Base-by-base conservation (phyloP, 1,140 invertebrate species). In the Ruditapes philippinarum region DNA sequence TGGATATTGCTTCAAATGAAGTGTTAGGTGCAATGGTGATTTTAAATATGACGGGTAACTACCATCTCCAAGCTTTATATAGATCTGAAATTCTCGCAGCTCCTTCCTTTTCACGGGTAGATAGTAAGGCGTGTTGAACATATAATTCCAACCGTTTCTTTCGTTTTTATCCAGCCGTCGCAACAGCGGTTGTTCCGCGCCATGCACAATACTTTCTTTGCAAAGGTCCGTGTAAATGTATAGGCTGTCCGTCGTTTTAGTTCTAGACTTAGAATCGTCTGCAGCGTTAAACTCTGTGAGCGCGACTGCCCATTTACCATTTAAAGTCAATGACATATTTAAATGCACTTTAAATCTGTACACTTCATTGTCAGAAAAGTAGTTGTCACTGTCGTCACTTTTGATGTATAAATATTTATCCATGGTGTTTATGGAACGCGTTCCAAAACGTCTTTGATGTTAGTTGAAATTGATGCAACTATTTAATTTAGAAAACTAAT, bases 121-220 rank as follows among this genome's bases (percentile, higher is more conserved):
- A 49, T 78, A 78, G 74, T 78, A 78, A 22, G 45, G 45, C n/a
- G 74, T 78, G 17, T 60, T 40, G 36, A 80, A 22, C 49, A 42
- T 80, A 12, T 57, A 80, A 36, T 36, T 33, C 80, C 80, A 83
- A 65, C 57, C 80, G 28, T 28, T 25, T 33, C 70, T 51, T 60
- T 91, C 14, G 40, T 68, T 38, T 74, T 74, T 57, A 9, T 74
- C 54, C 22, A 49, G 33, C 14, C 80, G 57, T 83, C 80, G 2
- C 60, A 68, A 68, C 0, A 83, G 33, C 57, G 80, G 33, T 45
- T 68, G 51, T 68, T 83, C 80, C 62, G 19, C 60, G n/a, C 80
- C 80, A 28, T 83, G 57, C 36, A 83, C 80, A 28, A 83, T 83
- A 49, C 80, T 68, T 68, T 83, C 80, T 83, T 83, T 83, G 57